phyloP scores from a whole-genome alignment of 2,888 invertebrate genomes.

The Acrobasis repandana region DNA sequence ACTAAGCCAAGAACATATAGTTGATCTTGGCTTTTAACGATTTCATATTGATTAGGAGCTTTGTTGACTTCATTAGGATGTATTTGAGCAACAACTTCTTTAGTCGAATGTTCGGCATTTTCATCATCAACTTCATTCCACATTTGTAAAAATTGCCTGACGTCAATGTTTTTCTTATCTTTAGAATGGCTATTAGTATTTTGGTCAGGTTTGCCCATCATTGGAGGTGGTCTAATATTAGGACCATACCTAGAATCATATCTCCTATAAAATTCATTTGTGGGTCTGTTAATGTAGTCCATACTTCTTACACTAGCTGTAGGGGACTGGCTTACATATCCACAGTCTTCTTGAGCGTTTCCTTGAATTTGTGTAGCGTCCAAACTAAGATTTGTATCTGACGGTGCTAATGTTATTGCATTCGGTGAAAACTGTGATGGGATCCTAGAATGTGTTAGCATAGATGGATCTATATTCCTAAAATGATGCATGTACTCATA shows the following conservation, averaged over 20 bases:
- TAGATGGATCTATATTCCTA: constrained; percentile 58
- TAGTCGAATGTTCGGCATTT: constrained; percentile 48
- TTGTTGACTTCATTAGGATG: constrained; percentile 42
- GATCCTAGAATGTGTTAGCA: constrained; percentile 54
- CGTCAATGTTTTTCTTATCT: constrained; percentile 66
- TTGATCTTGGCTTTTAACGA: constrained; percentile 61
- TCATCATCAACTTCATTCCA: constrained; percentile 81
- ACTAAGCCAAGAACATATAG: constrained; percentile 76
- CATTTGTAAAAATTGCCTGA: constrained; percentile 77
- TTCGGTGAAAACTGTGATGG: constrained; percentile 71
- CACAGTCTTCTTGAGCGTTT: constrained; percentile 71
- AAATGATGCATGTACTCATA: constrained; percentile 63
- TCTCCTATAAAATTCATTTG: constrained; percentile 60
- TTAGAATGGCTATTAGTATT: constrained; percentile 43
- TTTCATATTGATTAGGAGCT: constrained; percentile 46
- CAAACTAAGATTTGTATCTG: constrained; percentile 71
- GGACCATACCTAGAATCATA: constrained; percentile 60
- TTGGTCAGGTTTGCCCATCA: constrained; percentile 45
- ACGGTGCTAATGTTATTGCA: constrained; percentile 71
- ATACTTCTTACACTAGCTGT: constrained; percentile 70
- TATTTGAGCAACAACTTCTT: constrained; percentile 48
- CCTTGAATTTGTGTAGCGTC: constrained; percentile 62
- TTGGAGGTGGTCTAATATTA: constrained; percentile 44
- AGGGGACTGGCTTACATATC: constrained; percentile 77
- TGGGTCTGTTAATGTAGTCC: constrained; percentile 58